These are phyloP conservation scores for Gambelia wislizenii DNA, from an alignment of 2,797 vertebrate genomes.

Conservation along the genomic window DNA sequence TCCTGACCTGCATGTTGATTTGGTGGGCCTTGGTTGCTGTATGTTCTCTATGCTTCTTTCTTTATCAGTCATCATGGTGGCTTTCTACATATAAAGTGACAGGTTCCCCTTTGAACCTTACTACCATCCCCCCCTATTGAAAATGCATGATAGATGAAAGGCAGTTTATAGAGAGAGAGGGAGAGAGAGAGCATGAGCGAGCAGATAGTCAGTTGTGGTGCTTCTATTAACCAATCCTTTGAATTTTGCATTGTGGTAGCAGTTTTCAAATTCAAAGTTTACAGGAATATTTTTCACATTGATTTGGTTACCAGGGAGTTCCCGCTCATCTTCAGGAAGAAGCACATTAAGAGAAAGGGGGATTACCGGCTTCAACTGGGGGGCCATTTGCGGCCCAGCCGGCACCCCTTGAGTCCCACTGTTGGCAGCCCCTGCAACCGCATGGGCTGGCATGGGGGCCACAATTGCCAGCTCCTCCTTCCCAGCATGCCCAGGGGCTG, in stretches of 20 bases:
- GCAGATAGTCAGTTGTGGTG: not conserved
- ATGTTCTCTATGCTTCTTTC: not conserved
- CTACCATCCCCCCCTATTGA: not conserved
- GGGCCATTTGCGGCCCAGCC: too few species aligned
- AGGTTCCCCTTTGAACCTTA: not conserved
- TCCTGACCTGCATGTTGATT: accelerated
- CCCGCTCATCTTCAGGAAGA: not conserved
- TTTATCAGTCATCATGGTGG: not conserved
- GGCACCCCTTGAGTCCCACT: too few species aligned
- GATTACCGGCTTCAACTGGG: too few species aligned
- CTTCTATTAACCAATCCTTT: not conserved
- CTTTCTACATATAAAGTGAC: not conserved
- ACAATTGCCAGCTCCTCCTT: too few species aligned
- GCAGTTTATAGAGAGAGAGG: accelerated
- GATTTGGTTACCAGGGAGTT: not conserved
- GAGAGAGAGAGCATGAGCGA: too few species aligned
- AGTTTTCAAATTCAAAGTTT: not conserved
- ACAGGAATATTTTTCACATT: not conserved
- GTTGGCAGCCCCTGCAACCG: too few species aligned
- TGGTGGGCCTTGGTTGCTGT: not conserved
- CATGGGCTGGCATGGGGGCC: too few species aligned
- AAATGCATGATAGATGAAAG: not conserved
- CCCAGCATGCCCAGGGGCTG: too few species aligned
- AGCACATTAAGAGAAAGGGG: not conserved
- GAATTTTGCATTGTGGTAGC: not conserved